Conservation (phyloP, 1,140 invertebrate genomes). For the Gonatopus flavifemur region DNA sequence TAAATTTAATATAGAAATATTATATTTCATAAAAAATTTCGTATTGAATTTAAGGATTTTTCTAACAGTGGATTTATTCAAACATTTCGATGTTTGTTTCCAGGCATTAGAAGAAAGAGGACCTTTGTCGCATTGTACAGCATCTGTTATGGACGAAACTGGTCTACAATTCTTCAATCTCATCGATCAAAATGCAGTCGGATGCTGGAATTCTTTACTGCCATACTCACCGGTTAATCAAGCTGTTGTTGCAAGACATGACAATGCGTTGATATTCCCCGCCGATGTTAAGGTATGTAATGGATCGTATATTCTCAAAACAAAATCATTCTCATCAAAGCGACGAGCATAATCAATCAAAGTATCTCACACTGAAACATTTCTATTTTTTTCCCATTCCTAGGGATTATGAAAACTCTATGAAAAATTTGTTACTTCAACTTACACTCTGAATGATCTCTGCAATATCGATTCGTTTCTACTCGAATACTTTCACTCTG, state of each 20-base stretch:
- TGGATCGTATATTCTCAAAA: too few relatives aligned
- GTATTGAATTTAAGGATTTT: background rate
- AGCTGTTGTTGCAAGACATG: slow-evolving; percentile 73
- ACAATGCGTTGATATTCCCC: slow-evolving; percentile 75
- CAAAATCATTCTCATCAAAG: too few relatives aligned
- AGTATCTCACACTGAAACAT: too few relatives aligned
- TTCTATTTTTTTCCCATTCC: too few relatives aligned
- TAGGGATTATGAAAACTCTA: too few relatives aligned
- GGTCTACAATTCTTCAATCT: slow-evolving; percentile 76
- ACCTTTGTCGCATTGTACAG: slow-evolving; percentile 68
- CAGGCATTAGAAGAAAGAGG: slow-evolving; percentile 64
- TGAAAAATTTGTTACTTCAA: too few relatives aligned
- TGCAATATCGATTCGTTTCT: too few relatives aligned
- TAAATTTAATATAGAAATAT: too few relatives aligned
- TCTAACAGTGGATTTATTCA: background rate
- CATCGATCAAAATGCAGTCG: slow-evolving; percentile 77
- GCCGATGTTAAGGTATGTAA: slow-evolving; percentile 70
- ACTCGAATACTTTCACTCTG: too few relatives aligned
- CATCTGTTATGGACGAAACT: slow-evolving; percentile 70
- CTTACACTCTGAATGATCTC: too few relatives aligned
- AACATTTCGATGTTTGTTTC: background rate
- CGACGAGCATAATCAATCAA: too few relatives aligned
- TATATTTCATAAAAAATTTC: too few relatives aligned
- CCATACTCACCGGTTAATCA: slow-evolving; percentile 69
- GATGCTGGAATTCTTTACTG: slow-evolving; percentile 74